A percentile compares a stretch with the other conserved stretches of the same genome.
Evolutionary conservation across 1,140 invertebrate genomes (phyloP).

Genomic region (Eubasilissa regina): DNA sequence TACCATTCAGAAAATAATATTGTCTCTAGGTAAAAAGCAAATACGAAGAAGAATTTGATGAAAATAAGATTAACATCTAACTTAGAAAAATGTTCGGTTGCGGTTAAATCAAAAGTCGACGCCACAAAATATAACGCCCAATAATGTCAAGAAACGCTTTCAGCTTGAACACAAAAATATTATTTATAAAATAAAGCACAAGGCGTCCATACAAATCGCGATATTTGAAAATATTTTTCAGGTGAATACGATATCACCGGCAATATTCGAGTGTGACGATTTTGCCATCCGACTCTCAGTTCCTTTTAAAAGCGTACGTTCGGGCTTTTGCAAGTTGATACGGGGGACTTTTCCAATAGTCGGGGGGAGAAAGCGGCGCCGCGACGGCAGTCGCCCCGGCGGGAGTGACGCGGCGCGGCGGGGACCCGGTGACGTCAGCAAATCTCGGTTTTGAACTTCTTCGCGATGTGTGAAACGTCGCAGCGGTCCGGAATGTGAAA

Average conservation of each 20-base stretch:
- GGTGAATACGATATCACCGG: constrained; percentile 7
- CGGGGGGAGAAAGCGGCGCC: not conserved
- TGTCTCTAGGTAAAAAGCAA: too few species aligned
- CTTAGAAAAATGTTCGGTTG: too few species aligned
- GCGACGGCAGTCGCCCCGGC: not conserved
- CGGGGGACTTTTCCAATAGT: not conserved
- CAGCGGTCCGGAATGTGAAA: constrained; percentile 5
- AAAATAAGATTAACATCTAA: too few species aligned
- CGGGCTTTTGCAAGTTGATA: not conserved
- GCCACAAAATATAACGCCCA: too few species aligned
- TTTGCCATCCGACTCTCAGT: constrained; percentile 1
- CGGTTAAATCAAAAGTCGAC: too few species aligned
- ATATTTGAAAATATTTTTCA: not conserved
- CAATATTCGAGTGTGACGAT: constrained; percentile 6
- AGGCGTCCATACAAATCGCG: too few species aligned
- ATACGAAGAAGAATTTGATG: too few species aligned
- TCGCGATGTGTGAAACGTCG: constrained; percentile 7
- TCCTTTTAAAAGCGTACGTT: not conserved
- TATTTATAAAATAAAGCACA: too few species aligned
- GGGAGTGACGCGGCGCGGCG: too few species aligned
- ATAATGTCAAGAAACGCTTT: too few species aligned
- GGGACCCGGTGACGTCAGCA: constrained; percentile 31
- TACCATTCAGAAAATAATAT: too few species aligned
- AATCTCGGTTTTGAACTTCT: constrained; percentile 31
- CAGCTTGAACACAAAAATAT: too few species aligned